Percentiles rank a stretch among this genome's conserved stretches.
These are phyloP conservation scores for Sciurus carolinensis DNA, from an alignment of 2,797 vertebrate species.

Conservation along the genomic window DNA sequence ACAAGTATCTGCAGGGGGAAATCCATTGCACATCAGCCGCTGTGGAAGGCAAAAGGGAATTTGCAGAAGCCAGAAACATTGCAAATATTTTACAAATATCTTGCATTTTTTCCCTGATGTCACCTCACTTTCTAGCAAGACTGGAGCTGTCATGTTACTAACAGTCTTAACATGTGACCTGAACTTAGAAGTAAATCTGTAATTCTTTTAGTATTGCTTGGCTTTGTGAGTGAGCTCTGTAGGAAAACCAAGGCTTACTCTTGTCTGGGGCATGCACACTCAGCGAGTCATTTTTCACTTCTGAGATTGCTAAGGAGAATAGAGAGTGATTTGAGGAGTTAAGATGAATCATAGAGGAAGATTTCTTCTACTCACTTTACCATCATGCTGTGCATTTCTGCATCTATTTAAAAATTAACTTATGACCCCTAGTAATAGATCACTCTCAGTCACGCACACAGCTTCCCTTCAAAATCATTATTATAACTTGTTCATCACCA, in stretches of 20 bases:
- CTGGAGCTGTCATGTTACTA: neutral
- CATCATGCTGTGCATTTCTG: slow-evolving; percentile 60
- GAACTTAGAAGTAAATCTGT: slow-evolving; percentile 13
- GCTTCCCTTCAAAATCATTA: neutral
- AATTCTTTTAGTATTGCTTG: slow-evolving; percentile 44
- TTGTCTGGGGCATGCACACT: neutral
- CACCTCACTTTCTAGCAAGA: neutral
- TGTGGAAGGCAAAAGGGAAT: neutral
- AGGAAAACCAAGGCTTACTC: slow-evolving; percentile 46
- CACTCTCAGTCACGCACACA: slow-evolving; percentile 71
- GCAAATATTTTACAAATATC: neutral
- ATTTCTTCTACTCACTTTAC: slow-evolving; percentile 76
- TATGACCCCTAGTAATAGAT: slow-evolving; percentile 53
- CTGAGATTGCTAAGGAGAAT: slow-evolving; percentile 65
- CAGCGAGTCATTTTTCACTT: slow-evolving; percentile 81
- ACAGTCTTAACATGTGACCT: neutral
- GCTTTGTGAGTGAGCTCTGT: slow-evolving; percentile 79
- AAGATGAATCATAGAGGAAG: slow-evolving; percentile 80
- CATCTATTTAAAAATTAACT: slow-evolving; percentile 74
- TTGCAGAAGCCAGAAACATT: neutral
- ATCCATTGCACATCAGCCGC: neutral
- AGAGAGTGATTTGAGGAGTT: slow-evolving; percentile 72
- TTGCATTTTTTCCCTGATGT: neutral
- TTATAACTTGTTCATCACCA: neutral
- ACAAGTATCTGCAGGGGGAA: neutral